These are phyloP conservation scores for Nymphalis c-album DNA, from an alignment of 2,888 invertebrate genomes.

Conservation along the genomic window DNA sequence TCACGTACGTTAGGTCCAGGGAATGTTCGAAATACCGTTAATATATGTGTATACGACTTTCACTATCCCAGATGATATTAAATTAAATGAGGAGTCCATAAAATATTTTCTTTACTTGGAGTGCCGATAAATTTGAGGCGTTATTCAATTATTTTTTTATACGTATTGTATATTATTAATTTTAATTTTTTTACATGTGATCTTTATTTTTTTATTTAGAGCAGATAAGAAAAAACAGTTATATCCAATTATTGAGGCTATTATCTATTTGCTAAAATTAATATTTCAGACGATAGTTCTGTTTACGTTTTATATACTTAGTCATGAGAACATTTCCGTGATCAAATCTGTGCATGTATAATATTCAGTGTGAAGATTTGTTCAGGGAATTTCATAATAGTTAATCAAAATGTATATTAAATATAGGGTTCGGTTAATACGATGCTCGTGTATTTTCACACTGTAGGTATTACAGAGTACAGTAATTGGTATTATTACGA, in stretches of 20 bases:
- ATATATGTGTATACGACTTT: constrained; percentile 30
- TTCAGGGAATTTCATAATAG: neutral
- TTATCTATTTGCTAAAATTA: too few relatives aligned
- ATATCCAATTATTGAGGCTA: too few relatives aligned
- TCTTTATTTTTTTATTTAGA: too few relatives aligned
- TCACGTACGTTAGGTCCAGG: constrained; percentile 46
- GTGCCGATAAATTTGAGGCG: neutral
- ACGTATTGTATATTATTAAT: neutral
- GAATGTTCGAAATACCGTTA: constrained; percentile 36
- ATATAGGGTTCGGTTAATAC: constrained; percentile 17
- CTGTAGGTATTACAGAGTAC: constrained; percentile 17
- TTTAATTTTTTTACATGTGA: too few relatives aligned
- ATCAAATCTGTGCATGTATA: neutral
- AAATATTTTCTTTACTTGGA: neutral
- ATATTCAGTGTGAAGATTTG: neutral
- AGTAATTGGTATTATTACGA: constrained; percentile 29
- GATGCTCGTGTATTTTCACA: constrained; percentile 9
- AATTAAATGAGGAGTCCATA: constrained; percentile 8
- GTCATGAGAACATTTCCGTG: too few relatives aligned
- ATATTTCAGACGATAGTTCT: too few relatives aligned
- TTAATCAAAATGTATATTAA: neutral
- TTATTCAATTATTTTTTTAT: neutral
- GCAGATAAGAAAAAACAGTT: too few relatives aligned
- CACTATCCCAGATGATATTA: constrained; percentile 22
- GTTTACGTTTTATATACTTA: too few relatives aligned